Percentiles rank a stretch among this genome's conserved stretches.
These are phyloP conservation scores for Erethizon dorsatum DNA, from an alignment of 2,797 vertebrate genomes.

Conservation along the genomic window DNA sequence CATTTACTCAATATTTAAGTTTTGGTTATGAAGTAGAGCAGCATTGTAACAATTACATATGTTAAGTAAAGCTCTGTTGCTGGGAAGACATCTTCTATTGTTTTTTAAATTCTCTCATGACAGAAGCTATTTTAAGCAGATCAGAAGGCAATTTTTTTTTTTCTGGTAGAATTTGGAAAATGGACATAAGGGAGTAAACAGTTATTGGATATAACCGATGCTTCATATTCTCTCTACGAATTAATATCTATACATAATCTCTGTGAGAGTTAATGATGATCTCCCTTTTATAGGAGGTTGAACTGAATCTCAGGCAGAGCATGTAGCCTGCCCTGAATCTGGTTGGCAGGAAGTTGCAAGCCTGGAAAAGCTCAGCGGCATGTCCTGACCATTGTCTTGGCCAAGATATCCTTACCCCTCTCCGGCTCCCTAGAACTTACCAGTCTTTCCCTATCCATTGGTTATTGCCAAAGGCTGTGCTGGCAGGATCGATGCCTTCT, in stretches of 20 bases:
- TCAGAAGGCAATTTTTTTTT: too few relatives aligned
- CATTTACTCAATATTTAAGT: neutral
- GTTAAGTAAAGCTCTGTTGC: neutral
- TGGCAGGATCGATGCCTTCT: neutral
- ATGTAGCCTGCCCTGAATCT: neutral
- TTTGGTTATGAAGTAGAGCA: neutral
- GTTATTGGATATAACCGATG: neutral
- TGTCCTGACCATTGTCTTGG: neutral
- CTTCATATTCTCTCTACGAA: neutral
- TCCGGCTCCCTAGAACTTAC: too few relatives aligned
- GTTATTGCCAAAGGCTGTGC: neutral
- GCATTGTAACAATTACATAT: neutral
- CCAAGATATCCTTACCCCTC: too few relatives aligned
- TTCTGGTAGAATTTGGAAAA: neutral
- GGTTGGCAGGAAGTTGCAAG: too few relatives aligned
- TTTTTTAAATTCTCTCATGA: too few relatives aligned
- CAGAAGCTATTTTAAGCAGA: too few relatives aligned
- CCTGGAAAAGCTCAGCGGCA: too few relatives aligned
- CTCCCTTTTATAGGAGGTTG: neutral
- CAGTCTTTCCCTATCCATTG: neutral
- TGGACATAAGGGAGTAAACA: neutral
- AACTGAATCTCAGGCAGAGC: neutral
- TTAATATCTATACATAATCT: neutral
- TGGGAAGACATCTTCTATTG: neutral
- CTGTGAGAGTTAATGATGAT: neutral